Evolutionary conservation across 2,888 invertebrate genomes (phyloP).

Genomic region (Phyto melanocephala): DNA sequence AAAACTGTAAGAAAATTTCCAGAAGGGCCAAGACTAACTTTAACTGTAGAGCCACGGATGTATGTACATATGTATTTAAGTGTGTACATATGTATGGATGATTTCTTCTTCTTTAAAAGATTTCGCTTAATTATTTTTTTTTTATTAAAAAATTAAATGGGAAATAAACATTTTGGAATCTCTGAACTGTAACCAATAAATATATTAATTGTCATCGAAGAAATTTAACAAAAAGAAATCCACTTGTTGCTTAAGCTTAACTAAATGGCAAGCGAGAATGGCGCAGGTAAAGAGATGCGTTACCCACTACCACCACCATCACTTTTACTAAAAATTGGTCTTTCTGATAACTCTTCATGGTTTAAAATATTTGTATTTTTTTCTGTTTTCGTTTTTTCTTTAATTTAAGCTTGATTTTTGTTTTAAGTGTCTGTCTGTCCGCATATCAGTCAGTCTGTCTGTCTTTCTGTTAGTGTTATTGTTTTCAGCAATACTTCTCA

Average conservation of each 20-base stretch:
- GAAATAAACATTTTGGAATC: neutral
- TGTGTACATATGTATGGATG: no score
- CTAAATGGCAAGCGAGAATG: neutral
- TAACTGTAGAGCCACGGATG: no score
- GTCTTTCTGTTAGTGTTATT: neutral
- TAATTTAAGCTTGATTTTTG: slow-evolving; percentile 12
- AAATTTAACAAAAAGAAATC: neutral
- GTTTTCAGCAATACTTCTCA: slow-evolving; percentile 28
- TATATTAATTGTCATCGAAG: neutral
- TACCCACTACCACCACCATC: neutral
- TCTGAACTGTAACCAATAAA: neutral
- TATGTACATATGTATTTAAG: no score
- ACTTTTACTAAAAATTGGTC: neutral
- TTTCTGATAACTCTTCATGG: neutral
- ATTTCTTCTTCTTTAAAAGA: no score
- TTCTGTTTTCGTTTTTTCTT: neutral
- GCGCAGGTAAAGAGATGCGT: neutral
- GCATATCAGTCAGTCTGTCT: slow-evolving; percentile 1
- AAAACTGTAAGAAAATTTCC: no score
- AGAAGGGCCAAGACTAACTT: no score
- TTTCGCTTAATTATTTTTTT: no score
- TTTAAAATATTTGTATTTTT: neutral
- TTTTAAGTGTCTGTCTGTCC: neutral
- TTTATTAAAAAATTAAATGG: no score
- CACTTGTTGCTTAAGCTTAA: slow-evolving; percentile 8